Conservation (phyloP, 35 echinoderm and acorn worm genomes). For the Stichopus chloronotus region DNA sequence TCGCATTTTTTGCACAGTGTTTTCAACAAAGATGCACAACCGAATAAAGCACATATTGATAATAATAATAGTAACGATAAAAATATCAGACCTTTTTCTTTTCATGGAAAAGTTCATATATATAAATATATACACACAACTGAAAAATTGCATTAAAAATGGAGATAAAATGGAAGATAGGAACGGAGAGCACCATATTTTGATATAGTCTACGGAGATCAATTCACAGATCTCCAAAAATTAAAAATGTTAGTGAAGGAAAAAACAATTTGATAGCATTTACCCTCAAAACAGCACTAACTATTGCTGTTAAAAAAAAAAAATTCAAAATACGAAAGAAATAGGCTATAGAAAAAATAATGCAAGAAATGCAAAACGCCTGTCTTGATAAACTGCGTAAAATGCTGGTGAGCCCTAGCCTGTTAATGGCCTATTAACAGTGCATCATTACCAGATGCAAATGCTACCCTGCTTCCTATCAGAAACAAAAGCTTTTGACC, state of each 20-base stretch:
- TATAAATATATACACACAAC: neutral
- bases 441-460: too few species aligned
- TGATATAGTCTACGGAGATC: neutral
- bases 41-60: constrained; percentile 4
- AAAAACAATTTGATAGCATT: neutral
- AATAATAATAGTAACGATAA: neutral
- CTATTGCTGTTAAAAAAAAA: neutral
- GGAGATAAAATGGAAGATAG: neutral
- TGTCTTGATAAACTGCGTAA: too few species aligned
- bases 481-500: too few species aligned
- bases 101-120: neutral
- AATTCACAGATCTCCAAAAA: neutral
- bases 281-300: neutral
- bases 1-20: constrained; percentile 16
- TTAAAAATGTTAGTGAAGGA: neutral
- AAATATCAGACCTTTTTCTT: neutral
- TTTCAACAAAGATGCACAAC: constrained; percentile 20
- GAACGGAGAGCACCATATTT: neutral
- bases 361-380: too few species aligned
- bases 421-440: too few species aligned
- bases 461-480: too few species aligned
- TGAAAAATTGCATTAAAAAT: neutral
- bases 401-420: neutral
- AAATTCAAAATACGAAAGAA: neutral
- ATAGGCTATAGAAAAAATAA: neutral